A percentile compares a stretch with the other conserved stretches of the same genome.
phyloP scores from a whole-genome alignment of 2,888 invertebrate genomes.

The Drosophila heteroneura region DNA sequence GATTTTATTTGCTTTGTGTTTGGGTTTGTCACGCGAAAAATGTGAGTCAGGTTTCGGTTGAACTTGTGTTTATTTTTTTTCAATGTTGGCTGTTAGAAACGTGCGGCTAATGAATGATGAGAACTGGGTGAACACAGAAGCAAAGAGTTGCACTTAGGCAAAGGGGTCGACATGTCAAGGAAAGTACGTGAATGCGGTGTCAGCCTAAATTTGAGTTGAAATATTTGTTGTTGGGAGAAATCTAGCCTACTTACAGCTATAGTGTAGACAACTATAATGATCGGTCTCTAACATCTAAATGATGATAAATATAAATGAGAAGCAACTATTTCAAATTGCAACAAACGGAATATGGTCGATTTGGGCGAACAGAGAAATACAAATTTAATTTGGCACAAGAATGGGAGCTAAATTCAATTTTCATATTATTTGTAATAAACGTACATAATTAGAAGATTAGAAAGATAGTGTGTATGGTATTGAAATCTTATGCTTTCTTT shows the following conservation, averaged over 20 bases:
- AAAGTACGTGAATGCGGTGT: slow-evolving; percentile 33
- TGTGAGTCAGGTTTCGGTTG: slow-evolving; percentile 40
- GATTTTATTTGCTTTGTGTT: slow-evolving; percentile 21
- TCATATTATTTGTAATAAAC: not conserved
- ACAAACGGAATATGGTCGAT: not conserved
- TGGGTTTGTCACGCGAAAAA: slow-evolving; percentile 1
- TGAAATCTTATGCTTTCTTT: too few relatives aligned
- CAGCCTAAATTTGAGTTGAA: slow-evolving; percentile 31
- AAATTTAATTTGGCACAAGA: not conserved
- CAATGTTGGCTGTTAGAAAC: slow-evolving; percentile 24
- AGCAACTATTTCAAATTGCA: not conserved
- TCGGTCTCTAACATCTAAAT: not conserved
- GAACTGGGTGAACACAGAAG: slow-evolving; percentile 36
- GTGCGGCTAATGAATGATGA: slow-evolving; percentile 53
- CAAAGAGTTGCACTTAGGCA: slow-evolving; percentile 10
- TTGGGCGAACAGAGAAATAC: not conserved
- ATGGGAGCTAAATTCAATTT: not conserved
- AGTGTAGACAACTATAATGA: not conserved
- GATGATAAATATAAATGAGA: not conserved
- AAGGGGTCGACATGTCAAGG: slow-evolving; percentile 9
- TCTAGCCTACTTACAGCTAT: not conserved
- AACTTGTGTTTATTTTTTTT: slow-evolving; percentile 1
- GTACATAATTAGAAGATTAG: not conserved
- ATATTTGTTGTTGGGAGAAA: slow-evolving; percentile 5
- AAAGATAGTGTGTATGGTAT: too few relatives aligned